Base-by-base conservation (phyloP, 1,140 invertebrate genomes). In the Pogonomyrmex barbatus region DNA sequence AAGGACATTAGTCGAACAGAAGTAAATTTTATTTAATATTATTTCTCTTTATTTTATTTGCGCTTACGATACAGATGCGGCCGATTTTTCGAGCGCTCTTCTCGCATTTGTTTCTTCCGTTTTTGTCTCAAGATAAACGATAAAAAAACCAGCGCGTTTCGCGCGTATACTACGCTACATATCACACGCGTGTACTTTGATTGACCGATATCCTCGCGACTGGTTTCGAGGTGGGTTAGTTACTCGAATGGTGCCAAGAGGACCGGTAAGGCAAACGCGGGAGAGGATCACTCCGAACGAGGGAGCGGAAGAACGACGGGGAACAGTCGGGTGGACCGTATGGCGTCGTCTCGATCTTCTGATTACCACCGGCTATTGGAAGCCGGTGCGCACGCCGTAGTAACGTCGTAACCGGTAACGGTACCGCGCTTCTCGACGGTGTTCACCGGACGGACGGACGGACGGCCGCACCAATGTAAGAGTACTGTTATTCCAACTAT, bases 401-500 rank as follows among this genome's bases (percentile, higher is more conserved):
- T 89, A 87, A 89, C 84, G 85, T 87, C 89, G 85, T 91, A 91
- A 92, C 91, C 89, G 92, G 89, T 94, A 94, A 94, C 93, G 93
- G 93, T 93, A 94, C 88, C 89, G 63, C 42, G 76, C 88, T 88
- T 91, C 90, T 91, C 92, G 88, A 90, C 90, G 88, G 90, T 89
- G 89, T 85, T 93, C 92, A 90, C 91, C 89, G 86, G 88, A 62
- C 24, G 24, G 24, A 24, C 89, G 86, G 88, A 62, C 24, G 24
- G 24, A 24, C 58, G 30, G 62, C 82, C 90, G 81, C 67, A 90
- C 89, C 91, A 91, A 92, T 91, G 91, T 89, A 82, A 93, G 92
- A 92, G 93, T 94, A 94, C 93, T 93, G 93, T 94, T 94, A 94
- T 93, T 92, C 88, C 92, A 91, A 91, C 93, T 91, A 91, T 90